phyloP scores from a whole-genome alignment of 1,140 invertebrate genomes.

The Eriocheir sinensis region DNA sequence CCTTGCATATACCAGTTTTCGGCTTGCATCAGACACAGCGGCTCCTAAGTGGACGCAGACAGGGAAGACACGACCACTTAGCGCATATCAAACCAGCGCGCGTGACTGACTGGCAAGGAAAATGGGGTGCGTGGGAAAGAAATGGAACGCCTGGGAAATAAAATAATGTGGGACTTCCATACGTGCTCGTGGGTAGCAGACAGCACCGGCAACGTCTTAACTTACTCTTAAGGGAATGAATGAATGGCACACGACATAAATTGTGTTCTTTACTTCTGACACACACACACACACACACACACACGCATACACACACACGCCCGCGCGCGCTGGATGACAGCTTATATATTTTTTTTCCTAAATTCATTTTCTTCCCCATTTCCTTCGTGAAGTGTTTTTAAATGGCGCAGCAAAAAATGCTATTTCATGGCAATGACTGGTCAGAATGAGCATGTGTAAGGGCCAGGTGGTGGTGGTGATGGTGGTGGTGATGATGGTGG shows the following conservation, averaged over 20 bases:
- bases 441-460: not conserved
- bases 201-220: no score
- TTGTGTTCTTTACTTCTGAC: no score
- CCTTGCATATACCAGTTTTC: not conserved
- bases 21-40: not conserved
- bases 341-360: no score
- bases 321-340: no score
- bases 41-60: not conserved
- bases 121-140: not conserved
- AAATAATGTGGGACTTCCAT: no score
- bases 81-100: not conserved
- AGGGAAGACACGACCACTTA: not conserved
- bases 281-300: no score
- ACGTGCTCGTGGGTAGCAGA: no score
- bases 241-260: no score
- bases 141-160: no score
- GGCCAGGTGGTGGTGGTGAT: not conserved
- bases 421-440: not conserved
- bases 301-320: no score
- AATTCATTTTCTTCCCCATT: no score
- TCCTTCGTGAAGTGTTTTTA: not conserved
- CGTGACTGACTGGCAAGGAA: not conserved
- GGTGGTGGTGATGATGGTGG: not conserved
- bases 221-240: no score
- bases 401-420: not conserved